phyloP scores from a whole-genome alignment of 2,113 vertebrate species.

The Hystrix cristata region DNA sequence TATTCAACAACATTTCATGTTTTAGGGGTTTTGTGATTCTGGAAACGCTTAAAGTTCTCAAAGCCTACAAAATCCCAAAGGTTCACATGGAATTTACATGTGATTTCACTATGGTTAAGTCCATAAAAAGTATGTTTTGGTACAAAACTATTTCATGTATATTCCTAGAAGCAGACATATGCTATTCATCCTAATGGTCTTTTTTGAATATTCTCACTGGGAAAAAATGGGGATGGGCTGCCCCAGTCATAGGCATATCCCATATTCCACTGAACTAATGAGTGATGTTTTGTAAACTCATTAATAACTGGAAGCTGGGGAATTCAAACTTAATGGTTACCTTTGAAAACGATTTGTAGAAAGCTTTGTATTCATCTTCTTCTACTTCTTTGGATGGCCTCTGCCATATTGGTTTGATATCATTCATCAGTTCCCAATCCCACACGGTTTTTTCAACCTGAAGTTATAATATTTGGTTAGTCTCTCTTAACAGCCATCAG shows the following conservation, averaged over 20 bases:
- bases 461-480: constrained; percentile 44
- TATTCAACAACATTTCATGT: background rate
- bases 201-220: background rate
- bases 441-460: constrained; percentile 99
- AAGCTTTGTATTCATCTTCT: constrained; percentile 98
- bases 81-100: background rate
- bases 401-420: constrained; percentile 99
- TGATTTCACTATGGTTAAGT: background rate
- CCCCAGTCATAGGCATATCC: rapidly evolving
- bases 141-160: background rate
- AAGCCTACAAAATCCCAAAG: background rate
- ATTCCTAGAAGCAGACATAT: background rate
- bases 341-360: constrained; percentile 99
- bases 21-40: background rate
- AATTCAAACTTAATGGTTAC: constrained; percentile 83
- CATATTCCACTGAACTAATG: background rate
- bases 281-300: background rate
- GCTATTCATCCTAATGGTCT: background rate
- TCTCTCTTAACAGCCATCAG: background rate
- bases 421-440: constrained; percentile 99
- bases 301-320: background rate
- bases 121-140: background rate
- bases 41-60: background rate
- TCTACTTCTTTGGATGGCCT: constrained; percentile 97
- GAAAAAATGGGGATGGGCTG: background rate